A percentile compares a stretch with the other conserved stretches of the same genome.
Evolutionary conservation across 2,113 vertebrate genomes (phyloP).

Genomic region (Apeltes quadracus): DNA sequence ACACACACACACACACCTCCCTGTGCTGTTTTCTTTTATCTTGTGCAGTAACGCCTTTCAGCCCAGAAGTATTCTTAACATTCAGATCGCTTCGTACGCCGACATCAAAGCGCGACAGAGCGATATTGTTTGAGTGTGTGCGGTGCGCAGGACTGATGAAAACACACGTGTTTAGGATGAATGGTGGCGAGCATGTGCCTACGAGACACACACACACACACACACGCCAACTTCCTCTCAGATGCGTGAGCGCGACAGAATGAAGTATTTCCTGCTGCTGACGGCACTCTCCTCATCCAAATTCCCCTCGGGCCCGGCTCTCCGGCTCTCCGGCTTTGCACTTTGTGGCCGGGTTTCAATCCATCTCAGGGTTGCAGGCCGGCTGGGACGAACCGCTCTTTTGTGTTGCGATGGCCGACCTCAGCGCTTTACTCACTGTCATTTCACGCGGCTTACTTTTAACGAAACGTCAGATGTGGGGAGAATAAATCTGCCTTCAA

Average conservation of each 20-base stretch:
- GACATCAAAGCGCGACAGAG: slow-evolving; percentile 50
- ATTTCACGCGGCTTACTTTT: not conserved
- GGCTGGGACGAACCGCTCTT: slow-evolving; percentile 8
- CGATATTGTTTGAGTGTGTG: slow-evolving; percentile 23
- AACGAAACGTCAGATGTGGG: not conserved
- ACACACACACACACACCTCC: not conserved
- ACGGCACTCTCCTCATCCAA: slow-evolving; percentile 32
- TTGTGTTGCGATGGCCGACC: slow-evolving; percentile 14
- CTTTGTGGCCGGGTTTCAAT: slow-evolving; percentile 38
- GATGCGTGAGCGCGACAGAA: not conserved
- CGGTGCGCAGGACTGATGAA: slow-evolving; percentile 44
- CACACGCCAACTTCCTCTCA: slow-evolving; percentile 40
- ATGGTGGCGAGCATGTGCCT: not conserved
- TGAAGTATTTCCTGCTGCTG: slow-evolving; percentile 57
- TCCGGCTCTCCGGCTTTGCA: slow-evolving; percentile 8
- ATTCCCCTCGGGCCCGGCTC: slow-evolving; percentile 34
- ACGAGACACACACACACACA: not conserved
- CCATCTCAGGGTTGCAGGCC: slow-evolving; percentile 11
- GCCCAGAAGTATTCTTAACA: slow-evolving; percentile 29
- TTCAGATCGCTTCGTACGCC: slow-evolving; percentile 35
- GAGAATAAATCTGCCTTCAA: not conserved
- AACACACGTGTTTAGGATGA: slow-evolving; percentile 1
- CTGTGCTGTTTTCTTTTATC: slow-evolving; percentile 31
- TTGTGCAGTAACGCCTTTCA: slow-evolving; percentile 37
- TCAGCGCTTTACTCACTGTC: not conserved